A percentile compares a stretch with the other conserved stretches of the same genome.
These are phyloP conservation scores for Hesperophylax magnus DNA, from an alignment of 1,140 invertebrate species.

Conservation along the genomic window DNA sequence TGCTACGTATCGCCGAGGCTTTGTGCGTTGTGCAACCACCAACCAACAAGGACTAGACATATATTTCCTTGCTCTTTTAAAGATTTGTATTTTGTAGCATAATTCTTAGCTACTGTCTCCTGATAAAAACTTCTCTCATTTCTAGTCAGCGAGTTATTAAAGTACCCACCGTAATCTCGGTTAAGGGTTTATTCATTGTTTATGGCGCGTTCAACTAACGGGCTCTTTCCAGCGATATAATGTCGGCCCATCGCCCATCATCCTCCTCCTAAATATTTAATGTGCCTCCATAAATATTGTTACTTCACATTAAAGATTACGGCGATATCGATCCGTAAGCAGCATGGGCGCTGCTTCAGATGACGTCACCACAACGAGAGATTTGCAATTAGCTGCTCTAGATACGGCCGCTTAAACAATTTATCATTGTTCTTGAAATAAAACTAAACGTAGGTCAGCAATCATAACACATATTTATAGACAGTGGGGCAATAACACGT, in stretches of 20 bases:
- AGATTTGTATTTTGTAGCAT: no score
- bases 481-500: not conserved
- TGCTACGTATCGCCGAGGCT: no score
- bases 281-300: not conserved
- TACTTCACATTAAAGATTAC: slow-evolving; percentile 5
- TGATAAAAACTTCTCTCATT: not conserved
- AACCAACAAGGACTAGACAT: no score
- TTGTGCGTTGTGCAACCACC: no score
- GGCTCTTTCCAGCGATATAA: not conserved
- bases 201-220: not conserved
- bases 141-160: not conserved
- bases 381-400: slow-evolving; percentile 28
- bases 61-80: no score
- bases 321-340: not conserved
- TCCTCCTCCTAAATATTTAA: no score
- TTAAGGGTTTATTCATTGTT: no score
- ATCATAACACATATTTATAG: not conserved
- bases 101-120: no score
- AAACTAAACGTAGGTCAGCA: slow-evolving; percentile 39
- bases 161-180: not conserved
- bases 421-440: slow-evolving; percentile 41
- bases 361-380: slow-evolving; percentile 25
- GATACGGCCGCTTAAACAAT: slow-evolving; percentile 26
- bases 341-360: not conserved
- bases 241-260: not conserved